Conservation (phyloP, 2,797 vertebrate species). For the Cossypha niveicapilla region DNA sequence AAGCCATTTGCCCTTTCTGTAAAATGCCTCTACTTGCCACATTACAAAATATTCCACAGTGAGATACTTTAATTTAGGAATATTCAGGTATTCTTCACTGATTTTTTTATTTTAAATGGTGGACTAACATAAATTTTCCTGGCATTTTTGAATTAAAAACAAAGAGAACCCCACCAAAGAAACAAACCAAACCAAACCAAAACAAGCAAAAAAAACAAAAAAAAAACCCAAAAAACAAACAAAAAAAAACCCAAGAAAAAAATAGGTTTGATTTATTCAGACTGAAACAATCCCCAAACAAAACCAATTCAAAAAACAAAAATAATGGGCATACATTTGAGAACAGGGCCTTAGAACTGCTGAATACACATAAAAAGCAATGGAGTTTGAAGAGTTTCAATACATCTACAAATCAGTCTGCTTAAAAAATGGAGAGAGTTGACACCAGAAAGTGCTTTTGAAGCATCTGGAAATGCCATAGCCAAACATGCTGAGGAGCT, state of each 20-base stretch:
- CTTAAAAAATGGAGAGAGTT: not conserved
- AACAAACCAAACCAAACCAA: no score
- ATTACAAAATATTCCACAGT: not conserved
- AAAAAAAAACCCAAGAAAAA: no score
- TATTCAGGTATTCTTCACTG: not conserved
- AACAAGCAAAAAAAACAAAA: not conserved
- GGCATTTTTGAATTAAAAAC: not conserved
- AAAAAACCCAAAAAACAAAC: not conserved
- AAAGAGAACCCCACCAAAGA: not conserved
- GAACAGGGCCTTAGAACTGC: not conserved
- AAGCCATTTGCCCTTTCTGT: not conserved
- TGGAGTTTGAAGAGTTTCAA: not conserved
- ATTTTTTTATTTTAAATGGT: not conserved
- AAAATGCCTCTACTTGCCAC: not conserved
- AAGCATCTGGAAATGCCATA: not conserved
- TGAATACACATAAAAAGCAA: not conserved
- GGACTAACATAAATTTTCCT: not conserved
- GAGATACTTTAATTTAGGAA: not conserved
- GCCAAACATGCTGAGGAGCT: not conserved
- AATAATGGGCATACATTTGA: not conserved
- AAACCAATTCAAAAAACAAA: not conserved
- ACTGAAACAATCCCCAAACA: not conserved
- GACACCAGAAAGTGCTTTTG: not conserved
- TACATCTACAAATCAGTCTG: not conserved
- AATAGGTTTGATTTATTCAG: rapidly evolving